Evolutionary conservation across 2,797 vertebrate species (phyloP).

Genomic region (Cygnus olor): DNA sequence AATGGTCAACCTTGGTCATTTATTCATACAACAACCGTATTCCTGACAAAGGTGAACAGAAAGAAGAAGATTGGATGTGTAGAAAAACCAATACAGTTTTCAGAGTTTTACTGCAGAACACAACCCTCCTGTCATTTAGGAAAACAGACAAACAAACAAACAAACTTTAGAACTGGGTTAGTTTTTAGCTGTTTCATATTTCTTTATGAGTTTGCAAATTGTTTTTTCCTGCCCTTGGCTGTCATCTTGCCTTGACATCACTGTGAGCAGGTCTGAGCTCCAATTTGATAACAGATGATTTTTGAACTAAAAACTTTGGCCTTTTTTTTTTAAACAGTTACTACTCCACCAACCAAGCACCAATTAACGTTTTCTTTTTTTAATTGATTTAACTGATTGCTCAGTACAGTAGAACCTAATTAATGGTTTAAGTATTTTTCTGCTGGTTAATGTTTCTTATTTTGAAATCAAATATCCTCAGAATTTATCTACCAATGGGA

Average conservation of each 20-base stretch:
- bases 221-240: background rate
- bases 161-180: background rate
- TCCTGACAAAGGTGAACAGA: background rate
- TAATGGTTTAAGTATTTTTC: constrained; percentile 19
- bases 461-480: constrained; percentile 21
- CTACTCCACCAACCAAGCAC: background rate
- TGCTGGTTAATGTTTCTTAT: background rate
- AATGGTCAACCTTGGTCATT: background rate
- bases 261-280: background rate
- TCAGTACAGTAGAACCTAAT: background rate
- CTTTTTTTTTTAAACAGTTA: background rate
- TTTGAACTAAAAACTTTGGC: background rate
- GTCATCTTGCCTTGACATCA: background rate
- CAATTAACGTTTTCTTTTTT: background rate
- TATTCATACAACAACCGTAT: background rate
- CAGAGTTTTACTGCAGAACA: background rate
- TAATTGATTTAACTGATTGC: background rate
- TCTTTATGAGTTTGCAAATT: background rate
- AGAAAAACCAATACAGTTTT: background rate
- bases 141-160: background rate
- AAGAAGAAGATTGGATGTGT: background rate
- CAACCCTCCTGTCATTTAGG: background rate
- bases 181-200: background rate
- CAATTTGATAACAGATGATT: background rate
- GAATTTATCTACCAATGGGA: background rate